Percentiles rank a stretch among this genome's conserved stretches.
Evolutionary conservation across 2,888 invertebrate species (phyloP).

Genomic region (Drosophila borealis): DNA sequence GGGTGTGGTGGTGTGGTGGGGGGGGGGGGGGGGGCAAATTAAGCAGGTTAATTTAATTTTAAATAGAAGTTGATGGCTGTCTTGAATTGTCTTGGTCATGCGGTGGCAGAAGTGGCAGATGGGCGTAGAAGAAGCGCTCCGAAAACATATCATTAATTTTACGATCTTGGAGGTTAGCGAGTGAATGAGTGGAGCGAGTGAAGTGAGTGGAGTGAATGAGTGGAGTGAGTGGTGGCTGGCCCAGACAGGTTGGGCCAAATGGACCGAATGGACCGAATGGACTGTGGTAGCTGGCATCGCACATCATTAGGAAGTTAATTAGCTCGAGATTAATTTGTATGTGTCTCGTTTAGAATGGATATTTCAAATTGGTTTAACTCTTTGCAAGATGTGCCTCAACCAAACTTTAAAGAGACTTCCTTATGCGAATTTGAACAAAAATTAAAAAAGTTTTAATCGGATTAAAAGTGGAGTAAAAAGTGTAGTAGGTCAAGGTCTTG

Average conservation of each 20-base stretch:
- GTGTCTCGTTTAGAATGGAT: conserved; percentile 42
- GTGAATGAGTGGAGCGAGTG: conserved; percentile 37
- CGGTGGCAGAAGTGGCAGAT: conserved; percentile 48
- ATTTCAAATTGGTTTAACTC: neutral
- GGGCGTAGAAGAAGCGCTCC: conserved; percentile 62
- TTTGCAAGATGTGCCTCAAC: conserved; percentile 8
- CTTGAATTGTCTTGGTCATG: conserved; percentile 46
- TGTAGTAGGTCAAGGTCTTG: conserved; percentile 11
- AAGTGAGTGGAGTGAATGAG: conserved; percentile 42
- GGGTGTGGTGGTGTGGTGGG: no score
- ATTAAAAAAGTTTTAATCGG: conserved; percentile 5
- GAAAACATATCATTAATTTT: conserved; percentile 70
- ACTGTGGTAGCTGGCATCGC: conserved; percentile 37
- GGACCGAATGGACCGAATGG: conserved; percentile 14
- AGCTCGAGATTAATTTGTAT: conserved; percentile 26
- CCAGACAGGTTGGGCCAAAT: conserved; percentile 50
- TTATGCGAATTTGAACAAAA: neutral
- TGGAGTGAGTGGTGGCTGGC: conserved; percentile 30
- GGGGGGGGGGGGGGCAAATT: conserved; percentile 57
- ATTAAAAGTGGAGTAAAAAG: conserved; percentile 5
- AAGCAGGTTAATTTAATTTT: conserved; percentile 80
- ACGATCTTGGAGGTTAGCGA: conserved; percentile 75
- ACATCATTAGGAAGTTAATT: conserved; percentile 65
- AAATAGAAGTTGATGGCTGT: conserved; percentile 76
- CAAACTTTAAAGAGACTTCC: neutral